A percentile compares a stretch with the other conserved stretches of the same genome.
Evolutionary conservation across 35 echinoderm and acorn worm species (phyloP).

Genomic region (Chiridota heheva): DNA sequence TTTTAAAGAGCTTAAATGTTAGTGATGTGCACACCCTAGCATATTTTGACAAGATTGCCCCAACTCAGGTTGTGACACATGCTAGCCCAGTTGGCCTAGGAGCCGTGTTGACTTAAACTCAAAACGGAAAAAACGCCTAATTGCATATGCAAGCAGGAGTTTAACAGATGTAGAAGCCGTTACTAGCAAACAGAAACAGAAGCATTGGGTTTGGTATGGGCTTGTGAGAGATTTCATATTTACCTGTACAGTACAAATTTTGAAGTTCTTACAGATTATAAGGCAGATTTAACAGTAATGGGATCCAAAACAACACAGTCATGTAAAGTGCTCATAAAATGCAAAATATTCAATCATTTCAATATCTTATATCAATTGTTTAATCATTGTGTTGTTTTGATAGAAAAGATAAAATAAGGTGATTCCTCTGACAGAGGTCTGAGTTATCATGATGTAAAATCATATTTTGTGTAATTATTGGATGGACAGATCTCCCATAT

Average conservation of each 20-base stretch:
- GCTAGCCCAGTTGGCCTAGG: constrained; percentile 58
- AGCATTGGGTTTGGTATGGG: constrained; percentile 54
- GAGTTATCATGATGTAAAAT: no score
- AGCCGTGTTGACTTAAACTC: constrained; percentile 35
- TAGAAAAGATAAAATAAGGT: no score
- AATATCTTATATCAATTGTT: no score
- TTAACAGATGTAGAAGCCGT: constrained; percentile 49
- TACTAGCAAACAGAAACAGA: constrained; percentile 65
- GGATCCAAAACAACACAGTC: no score
- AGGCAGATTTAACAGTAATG: no score
- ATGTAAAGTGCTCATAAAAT: no score
- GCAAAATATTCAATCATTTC: no score
- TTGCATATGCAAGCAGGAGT: constrained; percentile 34
- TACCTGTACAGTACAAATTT: constrained; percentile 51
- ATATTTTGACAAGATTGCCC: constrained; percentile 56
- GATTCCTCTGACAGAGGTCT: no score
- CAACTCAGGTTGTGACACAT: constrained; percentile 37
- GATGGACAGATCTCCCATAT: no score
- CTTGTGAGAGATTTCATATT: constrained; percentile 50
- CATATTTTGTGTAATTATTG: no score
- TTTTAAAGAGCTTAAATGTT: constrained; percentile 49
- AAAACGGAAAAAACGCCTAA: background rate
- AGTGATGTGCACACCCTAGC: constrained; percentile 28
- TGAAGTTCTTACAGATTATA: constrained; percentile 44
- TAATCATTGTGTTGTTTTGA: no score